These are phyloP conservation scores for Nematopogon swammerdamellus DNA, from an alignment of 2,888 invertebrate species.

Conservation along the genomic window DNA sequence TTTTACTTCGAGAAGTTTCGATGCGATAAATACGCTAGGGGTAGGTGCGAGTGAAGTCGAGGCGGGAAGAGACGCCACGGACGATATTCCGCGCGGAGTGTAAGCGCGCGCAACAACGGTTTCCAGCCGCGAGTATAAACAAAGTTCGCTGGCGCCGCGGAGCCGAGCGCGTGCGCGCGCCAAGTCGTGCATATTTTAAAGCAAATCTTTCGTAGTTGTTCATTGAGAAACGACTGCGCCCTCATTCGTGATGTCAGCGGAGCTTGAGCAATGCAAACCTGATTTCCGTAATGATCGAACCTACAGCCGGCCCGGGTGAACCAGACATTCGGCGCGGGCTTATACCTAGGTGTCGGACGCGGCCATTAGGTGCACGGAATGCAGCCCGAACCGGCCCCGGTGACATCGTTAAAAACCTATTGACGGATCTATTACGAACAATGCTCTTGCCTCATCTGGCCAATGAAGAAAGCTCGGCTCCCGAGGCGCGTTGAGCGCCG, in stretches of 20 bases:
- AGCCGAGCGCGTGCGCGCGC: slow-evolving; percentile 9
- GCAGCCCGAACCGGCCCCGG: not conserved
- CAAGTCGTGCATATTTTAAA: slow-evolving; percentile 49
- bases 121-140: too few relatives aligned
- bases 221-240: slow-evolving; percentile 51
- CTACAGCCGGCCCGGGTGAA: not conserved
- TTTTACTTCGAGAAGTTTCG: too few relatives aligned
- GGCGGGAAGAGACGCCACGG: too few relatives aligned
- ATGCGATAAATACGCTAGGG: too few relatives aligned
- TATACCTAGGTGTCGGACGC: not conserved
- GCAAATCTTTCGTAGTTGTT: slow-evolving; percentile 47
- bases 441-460: not conserved
- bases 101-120: too few relatives aligned
- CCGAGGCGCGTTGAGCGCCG: too few relatives aligned
- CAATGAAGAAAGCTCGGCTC: not conserved
- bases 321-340: not conserved
- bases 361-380: not conserved
- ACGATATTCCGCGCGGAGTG: too few relatives aligned
- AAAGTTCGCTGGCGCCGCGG: too few relatives aligned
- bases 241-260: slow-evolving; percentile 47
- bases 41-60: too few relatives aligned
- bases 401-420: not conserved
- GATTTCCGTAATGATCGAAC: slow-evolving; percentile 26
- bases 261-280: slow-evolving; percentile 45
- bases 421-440: not conserved